Conservation (phyloP, 2,113 vertebrate species). For the Burhinus oedicnemus region DNA sequence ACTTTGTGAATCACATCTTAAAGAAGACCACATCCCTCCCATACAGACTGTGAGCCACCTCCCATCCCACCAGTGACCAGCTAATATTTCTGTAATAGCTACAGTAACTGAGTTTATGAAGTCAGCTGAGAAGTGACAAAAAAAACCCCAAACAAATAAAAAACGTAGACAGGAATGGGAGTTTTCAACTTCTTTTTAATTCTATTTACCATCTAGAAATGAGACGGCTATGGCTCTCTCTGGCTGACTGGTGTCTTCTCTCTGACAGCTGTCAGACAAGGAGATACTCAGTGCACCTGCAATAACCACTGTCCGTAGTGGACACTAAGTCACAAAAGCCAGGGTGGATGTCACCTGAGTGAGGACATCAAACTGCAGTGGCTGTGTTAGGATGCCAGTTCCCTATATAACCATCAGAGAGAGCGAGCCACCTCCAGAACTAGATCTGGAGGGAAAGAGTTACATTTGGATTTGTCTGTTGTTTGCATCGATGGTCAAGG, state of each 20-base stretch:
- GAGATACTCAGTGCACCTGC: neutral
- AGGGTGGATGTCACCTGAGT: neutral
- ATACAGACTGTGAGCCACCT: neutral
- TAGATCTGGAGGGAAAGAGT: neutral
- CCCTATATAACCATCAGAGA: neutral
- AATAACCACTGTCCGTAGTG: neutral
- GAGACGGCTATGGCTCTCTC: neutral
- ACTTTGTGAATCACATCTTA: conserved; percentile 45
- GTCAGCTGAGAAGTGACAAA: neutral
- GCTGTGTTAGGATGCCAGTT: neutral
- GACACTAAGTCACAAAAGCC: neutral
- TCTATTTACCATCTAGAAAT: neutral
- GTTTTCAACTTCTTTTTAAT: neutral
- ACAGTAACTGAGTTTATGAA: neutral
- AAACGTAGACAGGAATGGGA: neutral
- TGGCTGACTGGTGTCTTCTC: neutral
- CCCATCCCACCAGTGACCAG: neutral
- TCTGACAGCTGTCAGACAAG: neutral
- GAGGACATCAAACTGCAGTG: neutral
- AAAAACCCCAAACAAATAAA: neutral
- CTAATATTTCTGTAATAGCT: neutral
- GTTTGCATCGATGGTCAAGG: accelerated
- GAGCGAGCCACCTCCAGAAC: neutral
- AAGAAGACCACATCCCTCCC: conserved; percentile 32
- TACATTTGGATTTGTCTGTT: neutral